Percentiles rank a stretch among this genome's conserved stretches.
These are phyloP conservation scores for Exaiptasia diaphana DNA, from an alignment of 64 coral and sea anemone genomes.

Conservation along the genomic window DNA sequence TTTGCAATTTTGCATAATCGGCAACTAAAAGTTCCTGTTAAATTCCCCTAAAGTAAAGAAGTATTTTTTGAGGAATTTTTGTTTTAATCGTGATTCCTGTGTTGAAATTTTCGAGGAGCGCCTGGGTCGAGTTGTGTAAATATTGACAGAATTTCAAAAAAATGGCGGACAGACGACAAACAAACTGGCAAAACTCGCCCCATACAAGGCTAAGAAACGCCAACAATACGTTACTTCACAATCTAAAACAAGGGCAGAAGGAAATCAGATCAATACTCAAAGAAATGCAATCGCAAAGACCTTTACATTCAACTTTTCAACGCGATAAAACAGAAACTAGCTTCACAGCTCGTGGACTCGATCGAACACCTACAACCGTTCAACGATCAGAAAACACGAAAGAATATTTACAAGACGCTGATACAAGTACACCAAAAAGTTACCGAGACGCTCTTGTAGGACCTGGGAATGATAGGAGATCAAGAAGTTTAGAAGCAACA, in stretches of 20 bases:
- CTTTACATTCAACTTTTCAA: background rate
- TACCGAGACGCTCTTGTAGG: slow-evolving; percentile 57
- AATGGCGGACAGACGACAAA: slow-evolving; percentile 67
- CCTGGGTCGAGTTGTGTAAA: slow-evolving; percentile 7
- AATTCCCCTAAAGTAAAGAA: too few relatives aligned
- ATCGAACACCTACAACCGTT: slow-evolving; percentile 58
- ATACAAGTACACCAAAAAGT: slow-evolving; percentile 55
- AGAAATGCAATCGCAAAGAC: slow-evolving; percentile 34
- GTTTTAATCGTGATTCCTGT: too few relatives aligned
- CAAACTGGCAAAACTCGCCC: slow-evolving; percentile 66
- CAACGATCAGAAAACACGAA: background rate
- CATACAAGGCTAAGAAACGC: slow-evolving; percentile 59
- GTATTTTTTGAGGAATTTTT: too few relatives aligned
- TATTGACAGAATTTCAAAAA: slow-evolving; percentile 59
- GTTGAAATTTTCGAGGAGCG: too few relatives aligned
- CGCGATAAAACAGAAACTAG: slow-evolving; percentile 40
- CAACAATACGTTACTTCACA: slow-evolving; percentile 61
- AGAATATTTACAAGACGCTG: background rate
- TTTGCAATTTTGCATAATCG: too few relatives aligned
- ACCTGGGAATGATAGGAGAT: slow-evolving; percentile 72
- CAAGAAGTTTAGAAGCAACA: background rate
- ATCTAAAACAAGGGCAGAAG: slow-evolving; percentile 60
- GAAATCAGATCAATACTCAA: slow-evolving; percentile 60
- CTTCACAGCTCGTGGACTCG: slow-evolving; percentile 62
- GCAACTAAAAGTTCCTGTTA: too few relatives aligned